Base-by-base conservation (phyloP, 2,113 vertebrate species). In the Cavia aperea region DNA sequence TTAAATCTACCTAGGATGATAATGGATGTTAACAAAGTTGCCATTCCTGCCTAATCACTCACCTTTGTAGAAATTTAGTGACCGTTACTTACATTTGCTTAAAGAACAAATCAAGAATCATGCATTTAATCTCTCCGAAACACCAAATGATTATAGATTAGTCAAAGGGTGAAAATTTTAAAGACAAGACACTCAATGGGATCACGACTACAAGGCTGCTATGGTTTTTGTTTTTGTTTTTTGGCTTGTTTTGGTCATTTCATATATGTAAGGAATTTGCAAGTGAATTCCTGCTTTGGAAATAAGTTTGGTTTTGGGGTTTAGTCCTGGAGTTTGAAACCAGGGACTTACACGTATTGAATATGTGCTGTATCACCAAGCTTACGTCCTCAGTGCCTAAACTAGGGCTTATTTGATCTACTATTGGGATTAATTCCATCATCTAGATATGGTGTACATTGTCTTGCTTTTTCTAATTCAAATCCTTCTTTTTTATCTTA, bases 221-320 rank as follows among this genome's bases (percentile, higher is more conserved):
- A 85, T 5, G 15, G 49, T 66, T 31, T 66, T 68, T 36, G 11
- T 5, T 26, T 24, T 29, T 26, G 29, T 2, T 63, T 75, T 89
- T 65, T 78, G 60, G 29, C 49, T 90, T 81, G 66, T 66, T 92
- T 83, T 89, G 43, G 23, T 77, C 77, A 12, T 60, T 91, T 66
- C 75, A 23, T 73, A 18, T 49, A 36, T 81, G 13, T 54, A 46
- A 79, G 49, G 33, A 65, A 83, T 93, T 93, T 91, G 31, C 90
- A n/a, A 72, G 62, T 2, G 58, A 73, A 70, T 86, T 39, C 58
- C 91, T 56, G 23, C 65, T 91, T 93, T 93, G 78, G 77, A 94
- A 85, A 89, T 77, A 46, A 54, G 9, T 51, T 90, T 56, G 54
- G 4, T 66, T 56, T 11, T 54, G 36, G 26, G 23, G 43, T 33